phyloP scores from a whole-genome alignment of 2,113 vertebrate genomes.

The Lepus timidus region DNA sequence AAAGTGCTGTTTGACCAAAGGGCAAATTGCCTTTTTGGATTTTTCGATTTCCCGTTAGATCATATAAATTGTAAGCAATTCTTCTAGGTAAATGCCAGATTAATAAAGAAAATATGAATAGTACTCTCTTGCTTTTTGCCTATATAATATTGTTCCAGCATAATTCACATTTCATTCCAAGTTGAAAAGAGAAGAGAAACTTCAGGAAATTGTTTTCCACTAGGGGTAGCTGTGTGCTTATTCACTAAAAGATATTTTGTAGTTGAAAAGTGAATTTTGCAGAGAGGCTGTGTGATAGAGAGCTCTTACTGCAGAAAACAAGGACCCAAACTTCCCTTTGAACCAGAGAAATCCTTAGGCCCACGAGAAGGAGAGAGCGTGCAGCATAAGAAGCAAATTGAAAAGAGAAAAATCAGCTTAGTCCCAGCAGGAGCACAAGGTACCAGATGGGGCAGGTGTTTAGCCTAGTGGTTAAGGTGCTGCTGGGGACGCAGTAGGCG shows the following conservation, averaged over 20 bases:
- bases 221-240: conserved; percentile 79
- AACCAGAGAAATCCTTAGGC: not conserved
- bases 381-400: not conserved
- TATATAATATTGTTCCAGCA: not conserved
- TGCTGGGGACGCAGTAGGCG: not conserved
- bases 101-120: not conserved
- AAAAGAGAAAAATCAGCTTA: conserved; percentile 8
- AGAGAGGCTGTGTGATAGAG: not conserved
- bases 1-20: not conserved
- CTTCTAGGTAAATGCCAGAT: not conserved
- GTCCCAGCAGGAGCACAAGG: not conserved
- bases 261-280: not conserved
- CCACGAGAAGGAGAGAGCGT: not conserved
- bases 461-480: no score
- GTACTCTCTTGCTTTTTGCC: not conserved
- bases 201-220: conserved; percentile 51
- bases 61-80: not conserved
- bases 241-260: not conserved
- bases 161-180: not conserved
- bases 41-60: conserved; percentile 8
- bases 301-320: not conserved
- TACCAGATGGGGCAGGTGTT: not conserved
- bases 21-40: not conserved
- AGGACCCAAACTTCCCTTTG: conserved; percentile 3
- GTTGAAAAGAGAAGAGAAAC: conserved; percentile 23